A percentile compares a stretch with the other conserved stretches of the same genome.
phyloP scores from a whole-genome alignment of 53 echinoderm and acorn worm species.

The Henricia sp. region DNA sequence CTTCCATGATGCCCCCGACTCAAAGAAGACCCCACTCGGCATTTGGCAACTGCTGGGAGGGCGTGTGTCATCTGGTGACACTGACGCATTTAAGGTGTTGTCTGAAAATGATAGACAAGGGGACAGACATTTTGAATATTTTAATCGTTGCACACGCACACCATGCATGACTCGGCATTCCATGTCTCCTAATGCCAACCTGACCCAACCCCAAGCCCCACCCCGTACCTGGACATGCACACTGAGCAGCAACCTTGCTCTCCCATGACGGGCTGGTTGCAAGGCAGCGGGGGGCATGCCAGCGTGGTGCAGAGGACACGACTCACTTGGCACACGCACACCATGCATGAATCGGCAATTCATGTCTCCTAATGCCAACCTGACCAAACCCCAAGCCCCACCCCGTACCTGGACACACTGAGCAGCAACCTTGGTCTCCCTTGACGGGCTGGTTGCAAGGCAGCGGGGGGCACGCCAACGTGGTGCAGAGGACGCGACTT shows the following conservation, averaged over 20 bases:
- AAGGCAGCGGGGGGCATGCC: slow-evolving; percentile 86
- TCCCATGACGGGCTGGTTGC: slow-evolving; percentile 66
- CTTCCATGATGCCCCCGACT: slow-evolving; percentile 90
- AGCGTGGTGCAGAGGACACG: slow-evolving; percentile 82
- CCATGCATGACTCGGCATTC: not conserved
- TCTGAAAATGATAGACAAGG: not conserved
- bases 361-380: not conserved
- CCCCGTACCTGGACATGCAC: too few species aligned
- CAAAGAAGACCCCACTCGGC: slow-evolving; percentile 76
- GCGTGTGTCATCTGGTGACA: slow-evolving; percentile 13
- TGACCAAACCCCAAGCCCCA: not conserved
- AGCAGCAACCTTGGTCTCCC: slow-evolving; percentile 70
- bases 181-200: not conserved
- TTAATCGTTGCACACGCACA: not conserved
- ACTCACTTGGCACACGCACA: slow-evolving; percentile 85
- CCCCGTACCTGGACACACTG: slow-evolving; percentile 62
- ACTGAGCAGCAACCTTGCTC: slow-evolving; percentile 67
- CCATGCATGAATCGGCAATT: slow-evolving; percentile 74
- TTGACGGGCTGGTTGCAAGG: slow-evolving; percentile 81
- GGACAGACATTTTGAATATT: not conserved
- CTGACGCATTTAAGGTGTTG: slow-evolving; percentile 47
- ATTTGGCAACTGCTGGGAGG: slow-evolving; percentile 64
- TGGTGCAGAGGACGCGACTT: slow-evolving; percentile 87
- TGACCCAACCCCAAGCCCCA: not conserved
- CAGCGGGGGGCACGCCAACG: slow-evolving; percentile 83